These are phyloP conservation scores for Aphelinus certus DNA, from an alignment of 1,140 invertebrate genomes.

Conservation along the genomic window DNA sequence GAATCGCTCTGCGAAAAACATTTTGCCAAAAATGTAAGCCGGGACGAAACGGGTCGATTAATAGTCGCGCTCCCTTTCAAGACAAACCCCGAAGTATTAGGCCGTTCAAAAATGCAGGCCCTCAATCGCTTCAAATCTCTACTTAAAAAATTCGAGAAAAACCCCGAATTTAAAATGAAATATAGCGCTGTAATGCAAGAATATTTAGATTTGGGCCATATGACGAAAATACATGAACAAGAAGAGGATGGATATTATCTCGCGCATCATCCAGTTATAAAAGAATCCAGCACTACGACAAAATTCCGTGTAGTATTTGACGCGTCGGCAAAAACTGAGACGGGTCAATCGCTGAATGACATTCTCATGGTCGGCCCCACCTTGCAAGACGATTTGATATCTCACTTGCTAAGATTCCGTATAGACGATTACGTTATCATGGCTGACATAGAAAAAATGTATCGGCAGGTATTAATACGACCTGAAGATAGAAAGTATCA, in stretches of 20 bases:
- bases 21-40: conserved; percentile 7
- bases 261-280: conserved; percentile 60
- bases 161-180: conserved; percentile 43
- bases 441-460: conserved; percentile 60
- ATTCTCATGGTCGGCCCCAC: conserved; percentile 38
- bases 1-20: conserved; percentile 25
- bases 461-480: conserved; percentile 51
- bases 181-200: conserved; percentile 54
- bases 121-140: conserved; percentile 1
- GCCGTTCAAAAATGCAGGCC: neutral
- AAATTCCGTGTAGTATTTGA: conserved; percentile 57
- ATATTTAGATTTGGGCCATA: conserved; percentile 54
- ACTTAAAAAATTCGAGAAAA: conserved; percentile 36
- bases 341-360: conserved; percentile 47
- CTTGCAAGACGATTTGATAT: neutral
- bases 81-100: neutral
- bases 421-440: conserved; percentile 46
- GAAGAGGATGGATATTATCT: conserved; percentile 48
- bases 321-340: conserved; percentile 45
- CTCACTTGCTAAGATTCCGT: conserved; percentile 43
- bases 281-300: conserved; percentile 48
- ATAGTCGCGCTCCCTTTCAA: conserved; percentile 25
- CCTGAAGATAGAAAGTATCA: conserved; percentile 49
- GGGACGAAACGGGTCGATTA: conserved; percentile 11
- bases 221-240: conserved; percentile 40